These are phyloP conservation scores for Diorhabda sublineata DNA, from an alignment of 1,140 invertebrate genomes.

Conservation along the genomic window DNA sequence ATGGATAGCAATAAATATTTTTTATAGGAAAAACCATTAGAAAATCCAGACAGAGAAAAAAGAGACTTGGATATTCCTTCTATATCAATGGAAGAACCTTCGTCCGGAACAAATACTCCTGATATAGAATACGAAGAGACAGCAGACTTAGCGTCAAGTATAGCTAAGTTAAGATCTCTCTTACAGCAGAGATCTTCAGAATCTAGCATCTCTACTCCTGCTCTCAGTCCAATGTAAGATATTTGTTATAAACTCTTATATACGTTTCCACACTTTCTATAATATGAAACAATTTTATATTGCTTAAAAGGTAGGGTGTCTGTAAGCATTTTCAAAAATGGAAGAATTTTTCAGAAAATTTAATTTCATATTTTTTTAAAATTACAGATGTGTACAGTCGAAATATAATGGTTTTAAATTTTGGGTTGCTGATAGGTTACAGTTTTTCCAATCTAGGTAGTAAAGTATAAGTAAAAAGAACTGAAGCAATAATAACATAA, in stretches of 20 bases:
- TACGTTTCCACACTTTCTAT: neutral
- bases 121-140: conserved; percentile 68
- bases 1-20: neutral
- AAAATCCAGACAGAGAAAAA: neutral
- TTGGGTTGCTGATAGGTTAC: conserved; percentile 14
- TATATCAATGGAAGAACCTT: conserved; percentile 27
- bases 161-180: conserved; percentile 64
- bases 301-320: too few relatives aligned
- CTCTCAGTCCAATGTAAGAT: conserved; percentile 43
- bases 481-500: too few relatives aligned
- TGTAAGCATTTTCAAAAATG: too few relatives aligned
- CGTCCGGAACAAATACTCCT: conserved; percentile 45
- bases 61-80: conserved; percentile 26
- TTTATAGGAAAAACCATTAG: conserved; percentile 21
- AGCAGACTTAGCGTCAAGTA: conserved; percentile 66
- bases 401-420: conserved; percentile 14
- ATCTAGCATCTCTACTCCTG: conserved; percentile 42
- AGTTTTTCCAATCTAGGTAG: conserved; percentile 15
- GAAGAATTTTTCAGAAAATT: neutral
- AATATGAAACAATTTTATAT: neutral
- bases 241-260: neutral
- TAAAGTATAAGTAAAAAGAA: too few relatives aligned
- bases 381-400: conserved; percentile 11
- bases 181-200: conserved; percentile 60
- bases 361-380: neutral